These are phyloP conservation scores for Linnaemya vulpina DNA, from an alignment of 2,888 invertebrate genomes.

Conservation along the genomic window DNA sequence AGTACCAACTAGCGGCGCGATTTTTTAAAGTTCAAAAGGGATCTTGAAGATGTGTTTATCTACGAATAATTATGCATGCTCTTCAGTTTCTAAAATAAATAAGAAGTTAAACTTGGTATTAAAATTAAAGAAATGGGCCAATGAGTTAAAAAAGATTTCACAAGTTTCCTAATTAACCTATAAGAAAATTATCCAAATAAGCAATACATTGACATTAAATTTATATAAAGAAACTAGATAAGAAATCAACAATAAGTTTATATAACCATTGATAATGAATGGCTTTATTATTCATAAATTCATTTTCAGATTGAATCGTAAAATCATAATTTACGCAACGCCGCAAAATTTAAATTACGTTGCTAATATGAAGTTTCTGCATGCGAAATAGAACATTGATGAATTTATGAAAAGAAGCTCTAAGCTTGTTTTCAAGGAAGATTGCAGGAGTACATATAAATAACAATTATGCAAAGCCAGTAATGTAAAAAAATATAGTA, in stretches of 20 bases:
- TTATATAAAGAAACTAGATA: background rate
- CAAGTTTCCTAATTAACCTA: no score
- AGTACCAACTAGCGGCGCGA: slow-evolving; percentile 43
- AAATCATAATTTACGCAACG: no score
- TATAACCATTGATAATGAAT: background rate
- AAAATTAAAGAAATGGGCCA: background rate
- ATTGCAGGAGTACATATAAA: background rate
- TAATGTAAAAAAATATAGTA: background rate
- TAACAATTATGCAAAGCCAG: background rate
- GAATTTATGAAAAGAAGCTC: no score
- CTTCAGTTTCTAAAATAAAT: slow-evolving; percentile 48
- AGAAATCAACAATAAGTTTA: background rate
- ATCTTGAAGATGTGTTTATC: slow-evolving; percentile 24
- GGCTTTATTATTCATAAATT: background rate
- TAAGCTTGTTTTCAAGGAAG: no score
- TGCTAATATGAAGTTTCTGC: no score
- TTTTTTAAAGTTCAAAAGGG: slow-evolving; percentile 33
- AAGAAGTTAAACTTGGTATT: slow-evolving; percentile 30
- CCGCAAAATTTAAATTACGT: no score
- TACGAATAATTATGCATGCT: slow-evolving; percentile 47
- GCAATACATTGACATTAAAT: background rate
- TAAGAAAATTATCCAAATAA: background rate
- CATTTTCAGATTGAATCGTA: no score
- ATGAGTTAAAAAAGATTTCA: background rate
- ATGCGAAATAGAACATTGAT: no score